phyloP scores from a whole-genome alignment of 2,888 invertebrate species.

The Saturnia pavonia region DNA sequence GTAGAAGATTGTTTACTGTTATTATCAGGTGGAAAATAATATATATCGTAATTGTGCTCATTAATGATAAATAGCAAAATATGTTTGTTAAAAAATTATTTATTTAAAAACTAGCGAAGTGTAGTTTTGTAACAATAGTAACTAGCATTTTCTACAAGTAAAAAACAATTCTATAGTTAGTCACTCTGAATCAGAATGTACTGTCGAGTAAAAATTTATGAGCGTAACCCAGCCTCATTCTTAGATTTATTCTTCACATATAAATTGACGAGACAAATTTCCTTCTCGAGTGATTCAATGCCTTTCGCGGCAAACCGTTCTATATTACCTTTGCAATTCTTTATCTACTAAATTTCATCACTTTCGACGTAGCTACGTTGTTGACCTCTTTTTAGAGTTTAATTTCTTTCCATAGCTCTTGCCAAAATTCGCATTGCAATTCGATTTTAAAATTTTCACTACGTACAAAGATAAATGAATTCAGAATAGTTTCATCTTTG shows the following conservation, averaged over 20 bases:
- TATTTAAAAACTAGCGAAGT: no score
- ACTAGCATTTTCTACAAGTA: background rate
- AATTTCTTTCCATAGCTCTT: background rate
- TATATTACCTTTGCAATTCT: background rate
- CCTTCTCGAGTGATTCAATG: conserved; percentile 57
- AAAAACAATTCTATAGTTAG: background rate
- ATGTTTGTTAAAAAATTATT: background rate
- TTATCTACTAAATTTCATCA: conserved; percentile 1
- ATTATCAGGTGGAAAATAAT: no score
- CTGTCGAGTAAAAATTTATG: conserved; percentile 7
- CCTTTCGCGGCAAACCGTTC: conserved; percentile 29
- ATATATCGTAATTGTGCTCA: no score
- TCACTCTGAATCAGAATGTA: conserved; percentile 7
- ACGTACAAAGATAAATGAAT: background rate
- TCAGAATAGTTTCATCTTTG: no score
- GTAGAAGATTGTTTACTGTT: no score
- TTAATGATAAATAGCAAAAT: no score
- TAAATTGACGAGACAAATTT: conserved; percentile 69
- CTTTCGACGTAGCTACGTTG: background rate
- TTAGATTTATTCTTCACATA: conserved; percentile 64
- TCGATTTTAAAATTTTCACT: background rate
- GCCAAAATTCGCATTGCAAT: background rate
- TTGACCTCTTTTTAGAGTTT: background rate
- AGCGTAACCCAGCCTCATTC: conserved; percentile 27
- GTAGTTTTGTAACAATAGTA: no score